These are phyloP conservation scores for Drosophila diplacantha DNA, from an alignment of 2,888 invertebrate species.

Conservation along the genomic window DNA sequence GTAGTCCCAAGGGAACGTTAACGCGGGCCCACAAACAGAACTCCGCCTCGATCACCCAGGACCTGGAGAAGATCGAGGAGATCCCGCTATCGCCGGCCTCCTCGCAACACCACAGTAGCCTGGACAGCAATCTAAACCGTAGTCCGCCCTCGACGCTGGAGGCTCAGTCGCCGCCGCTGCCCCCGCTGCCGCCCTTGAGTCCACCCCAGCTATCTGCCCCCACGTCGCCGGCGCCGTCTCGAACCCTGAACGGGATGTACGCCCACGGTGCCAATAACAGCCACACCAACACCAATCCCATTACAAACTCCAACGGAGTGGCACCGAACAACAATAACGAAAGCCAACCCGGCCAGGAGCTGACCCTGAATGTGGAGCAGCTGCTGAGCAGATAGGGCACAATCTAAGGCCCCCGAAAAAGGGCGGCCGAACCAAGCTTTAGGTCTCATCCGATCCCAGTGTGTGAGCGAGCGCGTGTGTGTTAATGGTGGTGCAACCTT, in stretches of 20 bases:
- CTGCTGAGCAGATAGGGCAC: conserved; percentile 76
- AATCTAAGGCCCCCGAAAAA: conserved; percentile 62
- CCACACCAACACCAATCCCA: conserved; percentile 5
- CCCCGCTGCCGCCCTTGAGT: conserved; percentile 37
- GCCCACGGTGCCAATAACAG: conserved; percentile 40
- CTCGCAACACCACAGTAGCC: conserved; percentile 77
- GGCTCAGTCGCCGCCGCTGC: conserved; percentile 62
- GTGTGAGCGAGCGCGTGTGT: conserved; percentile 4
- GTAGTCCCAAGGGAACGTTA: conserved; percentile 73
- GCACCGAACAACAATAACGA: conserved; percentile 33
- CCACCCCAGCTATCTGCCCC: conserved; percentile 68
- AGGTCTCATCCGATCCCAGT: conserved; percentile 38
- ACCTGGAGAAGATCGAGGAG: conserved; percentile 85
- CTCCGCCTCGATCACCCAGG: conserved; percentile 83
- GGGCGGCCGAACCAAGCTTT: conserved; percentile 45
- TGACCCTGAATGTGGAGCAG: conserved; percentile 73
- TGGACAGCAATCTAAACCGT: conserved; percentile 76
- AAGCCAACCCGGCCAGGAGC: conserved; percentile 60
- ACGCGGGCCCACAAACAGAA: conserved; percentile 82
- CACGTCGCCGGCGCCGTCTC: conserved; percentile 71
- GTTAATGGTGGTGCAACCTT: conserved; percentile 1
- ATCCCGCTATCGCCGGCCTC: conserved; percentile 80
- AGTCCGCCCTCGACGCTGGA: conserved; percentile 76
- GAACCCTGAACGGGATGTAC: conserved; percentile 63
- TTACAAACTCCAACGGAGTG: conserved; percentile 5